Percentiles rank a stretch among this genome's conserved stretches.
phyloP scores from a whole-genome alignment of 2,113 vertebrate species.

The Morphnarchus princeps region DNA sequence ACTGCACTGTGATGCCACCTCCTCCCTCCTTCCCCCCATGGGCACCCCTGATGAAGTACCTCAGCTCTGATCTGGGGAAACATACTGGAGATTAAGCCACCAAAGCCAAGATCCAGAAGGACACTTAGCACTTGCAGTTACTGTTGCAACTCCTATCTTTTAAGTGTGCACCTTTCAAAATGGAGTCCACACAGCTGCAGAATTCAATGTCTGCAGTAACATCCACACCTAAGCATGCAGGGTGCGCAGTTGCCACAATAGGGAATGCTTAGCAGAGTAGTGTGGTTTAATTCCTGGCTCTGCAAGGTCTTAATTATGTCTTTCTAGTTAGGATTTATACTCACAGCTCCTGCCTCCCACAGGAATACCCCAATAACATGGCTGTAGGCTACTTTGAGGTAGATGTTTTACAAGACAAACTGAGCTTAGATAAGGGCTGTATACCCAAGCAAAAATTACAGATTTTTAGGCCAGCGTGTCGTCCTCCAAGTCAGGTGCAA shows the following conservation, averaged over 20 bases:
- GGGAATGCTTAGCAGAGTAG: not conserved
- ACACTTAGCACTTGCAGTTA: not conserved
- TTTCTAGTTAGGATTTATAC: not conserved
- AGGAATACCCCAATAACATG: not conserved
- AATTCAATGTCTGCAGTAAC: not conserved
- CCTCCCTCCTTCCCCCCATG: not conserved
- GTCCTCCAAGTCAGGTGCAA: not conserved
- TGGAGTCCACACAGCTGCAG: not conserved
- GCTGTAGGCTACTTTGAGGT: not conserved
- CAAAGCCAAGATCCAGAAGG: not conserved
- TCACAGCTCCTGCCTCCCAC: not conserved
- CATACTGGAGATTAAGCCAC: not conserved
- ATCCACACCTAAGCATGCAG: not conserved
- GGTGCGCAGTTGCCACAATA: rapidly evolving
- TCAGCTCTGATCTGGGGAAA: not conserved
- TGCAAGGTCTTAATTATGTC: not conserved
- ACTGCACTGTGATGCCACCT: not conserved
- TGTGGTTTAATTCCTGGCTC: not conserved
- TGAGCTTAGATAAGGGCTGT: not conserved
- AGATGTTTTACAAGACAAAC: not conserved
- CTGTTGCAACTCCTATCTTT: not conserved
- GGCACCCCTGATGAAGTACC: not conserved
- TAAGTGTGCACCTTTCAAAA: not conserved
- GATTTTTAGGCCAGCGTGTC: not conserved
- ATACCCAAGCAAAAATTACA: not conserved